phyloP scores from a whole-genome alignment of 2,113 vertebrate genomes.

The Daphoenositta chrysoptera region DNA sequence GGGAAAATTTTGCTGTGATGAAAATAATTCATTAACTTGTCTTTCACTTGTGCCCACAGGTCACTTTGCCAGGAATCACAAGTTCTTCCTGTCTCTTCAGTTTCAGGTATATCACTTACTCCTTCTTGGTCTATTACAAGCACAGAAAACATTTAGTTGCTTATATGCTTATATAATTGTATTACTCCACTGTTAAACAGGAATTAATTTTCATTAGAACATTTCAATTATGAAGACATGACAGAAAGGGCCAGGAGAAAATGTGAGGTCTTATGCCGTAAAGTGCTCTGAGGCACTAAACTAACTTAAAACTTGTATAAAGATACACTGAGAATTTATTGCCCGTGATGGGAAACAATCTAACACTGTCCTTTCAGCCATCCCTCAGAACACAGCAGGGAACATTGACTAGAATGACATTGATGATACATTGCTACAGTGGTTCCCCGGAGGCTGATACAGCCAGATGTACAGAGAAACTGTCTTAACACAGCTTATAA shows the following conservation, averaged over 20 bases:
- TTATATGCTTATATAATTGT: background rate
- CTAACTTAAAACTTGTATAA: background rate
- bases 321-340: background rate
- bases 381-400: background rate
- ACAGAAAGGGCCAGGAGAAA: background rate
- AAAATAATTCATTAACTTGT: slow-evolving; percentile 72
- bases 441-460: background rate
- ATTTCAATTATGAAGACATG: background rate
- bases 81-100: background rate
- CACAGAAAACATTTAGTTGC: slow-evolving; percentile 1
- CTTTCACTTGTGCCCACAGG: slow-evolving; percentile 73
- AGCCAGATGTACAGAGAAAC: background rate
- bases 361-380: background rate
- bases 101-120: background rate
- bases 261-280: background rate
- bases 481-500: background rate
- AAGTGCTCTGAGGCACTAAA: background rate
- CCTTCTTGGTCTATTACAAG: slow-evolving; percentile 11
- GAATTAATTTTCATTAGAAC: background rate
- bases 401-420: background rate
- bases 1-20: slow-evolving; percentile 68
- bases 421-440: background rate
- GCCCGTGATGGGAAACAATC: background rate
- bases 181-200: background rate
- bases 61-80: slow-evolving; percentile 79